Evolutionary conservation across 2,113 vertebrate genomes (phyloP).

Genomic region (Rhombomys opimus): DNA sequence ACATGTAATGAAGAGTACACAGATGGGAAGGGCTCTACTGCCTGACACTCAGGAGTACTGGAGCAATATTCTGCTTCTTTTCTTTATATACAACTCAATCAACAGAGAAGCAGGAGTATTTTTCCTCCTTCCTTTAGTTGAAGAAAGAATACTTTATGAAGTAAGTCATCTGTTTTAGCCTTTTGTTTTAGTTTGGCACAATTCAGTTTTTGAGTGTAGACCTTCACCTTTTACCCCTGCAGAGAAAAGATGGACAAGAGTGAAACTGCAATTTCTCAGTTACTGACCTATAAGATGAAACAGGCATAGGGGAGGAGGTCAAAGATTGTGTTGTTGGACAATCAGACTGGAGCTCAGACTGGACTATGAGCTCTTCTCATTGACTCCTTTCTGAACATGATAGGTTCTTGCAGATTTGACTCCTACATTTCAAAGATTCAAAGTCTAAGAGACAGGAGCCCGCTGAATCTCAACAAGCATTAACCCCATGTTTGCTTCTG

Average conservation of each 20-base stretch:
- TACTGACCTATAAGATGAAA: neutral
- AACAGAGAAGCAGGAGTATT: neutral
- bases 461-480: neutral
- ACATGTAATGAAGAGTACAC: neutral
- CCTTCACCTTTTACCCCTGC: neutral
- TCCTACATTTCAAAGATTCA: neutral
- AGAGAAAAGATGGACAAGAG: neutral
- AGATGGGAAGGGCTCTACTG: neutral
- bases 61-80: neutral
- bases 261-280: neutral
- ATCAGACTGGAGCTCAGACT: neutral
- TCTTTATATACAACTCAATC: neutral
- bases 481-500: neutral
- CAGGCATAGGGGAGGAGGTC: too few species aligned
- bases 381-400: fast-evolving
- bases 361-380: neutral
- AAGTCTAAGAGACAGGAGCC: neutral
- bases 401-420: neutral
- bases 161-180: neutral
- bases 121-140: neutral
- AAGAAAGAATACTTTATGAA: neutral
- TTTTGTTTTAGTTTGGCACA: neutral
- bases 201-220: neutral
- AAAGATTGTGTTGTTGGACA: neutral
- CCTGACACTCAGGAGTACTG: neutral